Conservation (phyloP, 2,888 invertebrate genomes). For the Cerastis leucographa region DNA sequence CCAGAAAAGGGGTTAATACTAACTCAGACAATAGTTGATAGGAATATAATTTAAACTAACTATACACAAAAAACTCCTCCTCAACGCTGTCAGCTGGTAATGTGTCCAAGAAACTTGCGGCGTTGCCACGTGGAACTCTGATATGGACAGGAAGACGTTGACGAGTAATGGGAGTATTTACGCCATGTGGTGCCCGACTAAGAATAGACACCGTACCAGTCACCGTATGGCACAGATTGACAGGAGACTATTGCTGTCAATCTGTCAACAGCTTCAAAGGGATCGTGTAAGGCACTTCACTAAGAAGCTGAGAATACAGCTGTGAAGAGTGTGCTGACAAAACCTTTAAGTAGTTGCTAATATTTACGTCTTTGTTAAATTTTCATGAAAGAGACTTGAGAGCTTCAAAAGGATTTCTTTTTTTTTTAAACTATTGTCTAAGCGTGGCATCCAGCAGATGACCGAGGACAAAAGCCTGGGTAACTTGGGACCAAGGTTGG, state of each 20-base stretch:
- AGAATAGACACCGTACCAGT: slow-evolving; percentile 14
- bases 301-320: neutral
- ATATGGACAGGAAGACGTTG: neutral
- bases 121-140: no score
- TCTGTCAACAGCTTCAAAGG: slow-evolving; percentile 33
- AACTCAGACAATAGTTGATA: no score
- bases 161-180: neutral
- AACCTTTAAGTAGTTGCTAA: neutral
- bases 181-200: slow-evolving; percentile 7
- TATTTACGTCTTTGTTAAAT: neutral
- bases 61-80: no score
- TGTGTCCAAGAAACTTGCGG: no score
- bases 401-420: neutral
- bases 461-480: neutral
- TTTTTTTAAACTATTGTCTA: neutral
- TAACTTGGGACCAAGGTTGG: neutral
- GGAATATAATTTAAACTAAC: no score
- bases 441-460: neutral
- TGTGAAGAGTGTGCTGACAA: neutral
- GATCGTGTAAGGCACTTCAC: neutral
- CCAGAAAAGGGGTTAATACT: no score
- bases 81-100: no score
- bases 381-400: neutral
- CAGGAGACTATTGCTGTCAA: slow-evolving; percentile 26
- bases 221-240: slow-evolving; percentile 40